Evolutionary conservation across 1,140 invertebrate genomes (phyloP), one percentile per base, ranked within the genome.

Genomic region (Temnothorax longispinosus): DNA sequence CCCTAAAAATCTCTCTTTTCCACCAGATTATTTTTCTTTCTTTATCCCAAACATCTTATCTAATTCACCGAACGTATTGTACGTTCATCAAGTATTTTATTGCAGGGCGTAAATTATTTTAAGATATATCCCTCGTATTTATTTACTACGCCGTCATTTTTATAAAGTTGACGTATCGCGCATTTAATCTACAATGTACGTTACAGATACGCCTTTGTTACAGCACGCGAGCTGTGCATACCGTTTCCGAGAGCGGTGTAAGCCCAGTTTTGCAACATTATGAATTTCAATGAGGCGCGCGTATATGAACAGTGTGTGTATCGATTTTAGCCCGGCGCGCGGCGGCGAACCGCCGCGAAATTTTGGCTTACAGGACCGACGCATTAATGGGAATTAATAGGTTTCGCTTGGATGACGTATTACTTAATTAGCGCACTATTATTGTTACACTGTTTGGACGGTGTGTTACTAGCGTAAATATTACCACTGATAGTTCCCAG

Each of bases 221-320:
- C 58, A 72, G 77, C 15, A 81, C 38, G 38, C 65, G 47, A 56
- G 35, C 64, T n/a, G 27, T 27, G 75, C 75, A 64, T 64, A 78
- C 75, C 75, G 44, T 50, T 27, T 8, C 75, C 58, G 58, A 64
- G 47, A 78, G 75, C 64, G 38, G 35, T 81, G 65, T 81, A 81
- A 81, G 65, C 78, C 18, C 78, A 71, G 78, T 71, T 81, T 81
- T 81, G 78, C 50, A 56, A 81, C 64, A 81, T 81, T 81, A 81
- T 81, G 78, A 72, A 81, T 81, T 72, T 81, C 65, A 81, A 81
- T 81, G 65, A 71, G 78, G 47, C 47, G 44, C 18, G 60, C 18
- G 44, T 44, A 47, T 67, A 27, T 38, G 47, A 78, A 65, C 60
- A 18, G 18, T 15, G 58, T 32, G 58, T 62, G 7, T 56, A 81